Percentiles rank a stretch among this genome's conserved stretches.
Conservation (phyloP, 2,113 vertebrate genomes). For the Stigmatopora argus region DNA sequence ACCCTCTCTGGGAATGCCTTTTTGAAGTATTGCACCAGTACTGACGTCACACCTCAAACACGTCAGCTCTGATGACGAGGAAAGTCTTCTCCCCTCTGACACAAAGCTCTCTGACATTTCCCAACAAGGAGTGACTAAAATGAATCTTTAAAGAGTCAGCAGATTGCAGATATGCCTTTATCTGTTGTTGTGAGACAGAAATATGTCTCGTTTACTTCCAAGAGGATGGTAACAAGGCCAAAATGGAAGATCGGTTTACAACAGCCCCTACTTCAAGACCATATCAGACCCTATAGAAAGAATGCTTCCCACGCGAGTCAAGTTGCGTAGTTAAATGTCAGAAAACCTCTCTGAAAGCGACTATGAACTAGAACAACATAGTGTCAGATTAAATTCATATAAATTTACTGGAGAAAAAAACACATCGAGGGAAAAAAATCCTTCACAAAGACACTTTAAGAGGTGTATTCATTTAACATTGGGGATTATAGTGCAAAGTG, state of each 20-base stretch:
- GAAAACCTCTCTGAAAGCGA: neutral
- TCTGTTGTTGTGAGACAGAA: constrained; percentile 19
- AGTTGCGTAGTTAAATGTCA: constrained; percentile 19
- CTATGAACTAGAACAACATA: neutral
- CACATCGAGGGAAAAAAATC: neutral
- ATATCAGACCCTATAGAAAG: neutral
- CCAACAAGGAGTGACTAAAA: constrained; percentile 20
- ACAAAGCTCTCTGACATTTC: constrained; percentile 16
- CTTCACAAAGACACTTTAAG: neutral
- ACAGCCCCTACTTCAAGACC: neutral
- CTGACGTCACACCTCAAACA: constrained; percentile 15
- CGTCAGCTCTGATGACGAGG: neutral
- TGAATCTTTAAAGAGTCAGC: constrained; percentile 10
- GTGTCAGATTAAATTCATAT: neutral
- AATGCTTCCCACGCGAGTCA: constrained; percentile 23
- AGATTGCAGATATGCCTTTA: neutral
- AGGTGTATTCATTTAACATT: neutral
- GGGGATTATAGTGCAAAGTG: neutral
- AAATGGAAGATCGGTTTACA: constrained; percentile 7
- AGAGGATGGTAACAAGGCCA: neutral
- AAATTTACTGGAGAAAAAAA: neutral
- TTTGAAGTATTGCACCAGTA: constrained; percentile 7
- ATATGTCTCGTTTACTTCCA: neutral
- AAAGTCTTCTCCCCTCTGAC: constrained; percentile 8
- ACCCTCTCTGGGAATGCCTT: constrained; percentile 20